Percentiles rank a stretch among this genome's conserved stretches.
Evolutionary conservation across 2,113 vertebrate species (phyloP).

Genomic region (Pomatostomus ruficeps): DNA sequence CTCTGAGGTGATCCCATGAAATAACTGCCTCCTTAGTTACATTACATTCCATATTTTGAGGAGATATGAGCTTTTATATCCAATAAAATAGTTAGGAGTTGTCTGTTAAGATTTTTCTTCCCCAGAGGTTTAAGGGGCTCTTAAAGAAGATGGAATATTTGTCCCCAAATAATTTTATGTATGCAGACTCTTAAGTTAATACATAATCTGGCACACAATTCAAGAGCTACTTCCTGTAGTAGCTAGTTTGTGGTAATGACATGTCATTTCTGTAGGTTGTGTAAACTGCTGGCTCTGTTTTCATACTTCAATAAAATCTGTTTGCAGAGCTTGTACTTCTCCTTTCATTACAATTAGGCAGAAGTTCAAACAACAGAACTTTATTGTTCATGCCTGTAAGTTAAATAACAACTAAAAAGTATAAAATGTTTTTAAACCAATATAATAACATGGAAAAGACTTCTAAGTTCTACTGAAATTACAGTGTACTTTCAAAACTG

Average conservation of each 20-base stretch:
- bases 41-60: not conserved
- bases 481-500: not conserved
- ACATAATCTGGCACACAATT: not conserved
- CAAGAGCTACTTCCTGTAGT: slow-evolving; percentile 29
- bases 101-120: not conserved
- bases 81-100: not conserved
- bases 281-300: slow-evolving; percentile 27
- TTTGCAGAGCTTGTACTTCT: slow-evolving; percentile 20
- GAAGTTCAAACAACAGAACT: slow-evolving; percentile 37
- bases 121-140: not conserved
- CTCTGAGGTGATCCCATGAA: not conserved
- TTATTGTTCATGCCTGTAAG: not conserved
- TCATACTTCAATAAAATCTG: slow-evolving; percentile 45
- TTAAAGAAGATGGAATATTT: not conserved
- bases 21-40: not conserved
- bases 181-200: not conserved
- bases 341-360: slow-evolving; percentile 14
- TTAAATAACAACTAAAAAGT: slow-evolving; percentile 1
- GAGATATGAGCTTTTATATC: not conserved
- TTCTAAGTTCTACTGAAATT: not conserved
- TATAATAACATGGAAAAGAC: not conserved
- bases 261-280: slow-evolving; percentile 37
- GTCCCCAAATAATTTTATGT: not conserved
- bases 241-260: slow-evolving; percentile 25
- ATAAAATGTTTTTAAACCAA: not conserved